A percentile compares a stretch with the other conserved stretches of the same genome.
Conservation (phyloP, 2,113 vertebrate genomes). For the Aphyosemion australe region DNA sequence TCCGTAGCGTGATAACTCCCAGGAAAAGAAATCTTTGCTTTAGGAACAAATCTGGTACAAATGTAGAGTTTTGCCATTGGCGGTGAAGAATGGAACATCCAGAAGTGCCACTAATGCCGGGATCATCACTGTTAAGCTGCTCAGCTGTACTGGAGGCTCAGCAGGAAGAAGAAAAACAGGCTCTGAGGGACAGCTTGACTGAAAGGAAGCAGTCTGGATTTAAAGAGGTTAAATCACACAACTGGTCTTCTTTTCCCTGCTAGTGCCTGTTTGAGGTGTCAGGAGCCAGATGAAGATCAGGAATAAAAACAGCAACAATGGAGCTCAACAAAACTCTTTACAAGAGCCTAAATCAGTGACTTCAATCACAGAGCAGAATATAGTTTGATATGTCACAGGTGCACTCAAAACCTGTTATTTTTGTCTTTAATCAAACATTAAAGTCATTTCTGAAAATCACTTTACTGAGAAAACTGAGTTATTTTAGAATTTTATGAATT, state of each 20-base stretch:
- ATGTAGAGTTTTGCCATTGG: not conserved
- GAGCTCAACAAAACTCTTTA: not conserved
- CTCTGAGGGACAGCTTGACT: slow-evolving; percentile 20
- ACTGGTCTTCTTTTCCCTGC: not conserved
- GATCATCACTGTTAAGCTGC: slow-evolving; percentile 25
- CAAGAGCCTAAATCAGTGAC: not conserved
- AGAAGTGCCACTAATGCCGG: slow-evolving; percentile 13
- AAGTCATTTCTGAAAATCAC: no score
- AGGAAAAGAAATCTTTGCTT: slow-evolving; percentile 1
- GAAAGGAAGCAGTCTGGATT: slow-evolving; percentile 13
- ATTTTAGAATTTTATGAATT: no score
- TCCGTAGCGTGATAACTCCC: not conserved
- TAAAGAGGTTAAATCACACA: slow-evolving; percentile 4
- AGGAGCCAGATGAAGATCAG: not conserved
- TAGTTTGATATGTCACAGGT: no score
- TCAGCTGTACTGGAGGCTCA: slow-evolving; percentile 22
- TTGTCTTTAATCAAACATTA: no score
- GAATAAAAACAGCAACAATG: not conserved
- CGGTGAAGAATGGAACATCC: not conserved
- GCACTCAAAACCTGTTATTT: no score
- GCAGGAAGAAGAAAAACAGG: slow-evolving; percentile 10
- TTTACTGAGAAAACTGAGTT: no score
- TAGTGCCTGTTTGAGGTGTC: no score
- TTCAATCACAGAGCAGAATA: no score
- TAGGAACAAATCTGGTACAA: not conserved